A percentile compares a stretch with the other conserved stretches of the same genome.
phyloP scores from a whole-genome alignment of 2,113 vertebrate genomes.

The Eptesicus fuscus region DNA sequence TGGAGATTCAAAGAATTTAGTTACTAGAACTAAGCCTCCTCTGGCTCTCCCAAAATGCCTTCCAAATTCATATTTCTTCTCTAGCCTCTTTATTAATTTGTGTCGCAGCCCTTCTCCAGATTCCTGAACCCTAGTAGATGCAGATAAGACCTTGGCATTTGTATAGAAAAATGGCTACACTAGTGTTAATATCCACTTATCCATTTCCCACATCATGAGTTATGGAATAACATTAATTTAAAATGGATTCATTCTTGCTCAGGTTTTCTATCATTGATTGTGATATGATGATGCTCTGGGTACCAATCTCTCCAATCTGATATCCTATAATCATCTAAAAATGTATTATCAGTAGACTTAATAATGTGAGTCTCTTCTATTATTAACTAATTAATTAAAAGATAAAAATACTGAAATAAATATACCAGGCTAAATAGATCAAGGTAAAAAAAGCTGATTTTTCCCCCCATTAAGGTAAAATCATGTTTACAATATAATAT shows the following conservation, averaged over 20 bases:
- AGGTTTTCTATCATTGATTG: neutral
- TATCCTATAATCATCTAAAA: neutral
- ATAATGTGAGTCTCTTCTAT: neutral
- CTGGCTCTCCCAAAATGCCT: too few relatives aligned
- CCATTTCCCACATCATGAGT: neutral
- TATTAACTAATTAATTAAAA: neutral
- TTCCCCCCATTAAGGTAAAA: neutral
- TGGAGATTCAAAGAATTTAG: too few relatives aligned
- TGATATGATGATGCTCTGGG: neutral
- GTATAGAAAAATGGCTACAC: neutral
- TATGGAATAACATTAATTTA: neutral
- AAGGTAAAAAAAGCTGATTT: neutral
- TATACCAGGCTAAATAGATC: neutral
- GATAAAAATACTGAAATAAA: neutral
- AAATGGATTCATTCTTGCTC: neutral
- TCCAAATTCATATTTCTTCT: too few relatives aligned
- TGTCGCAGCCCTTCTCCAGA: too few relatives aligned
- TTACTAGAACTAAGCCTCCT: too few relatives aligned
- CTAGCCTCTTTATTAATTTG: too few relatives aligned
- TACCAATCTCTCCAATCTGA: neutral
- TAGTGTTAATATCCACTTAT: neutral
- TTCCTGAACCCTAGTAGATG: too few relatives aligned
- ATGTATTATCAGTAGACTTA: neutral
- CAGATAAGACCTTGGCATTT: neutral
- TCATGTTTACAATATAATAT: neutral